Evolutionary conservation across 1,140 invertebrate species (phyloP).

Genomic region (Acromyrmex heyeri): DNA sequence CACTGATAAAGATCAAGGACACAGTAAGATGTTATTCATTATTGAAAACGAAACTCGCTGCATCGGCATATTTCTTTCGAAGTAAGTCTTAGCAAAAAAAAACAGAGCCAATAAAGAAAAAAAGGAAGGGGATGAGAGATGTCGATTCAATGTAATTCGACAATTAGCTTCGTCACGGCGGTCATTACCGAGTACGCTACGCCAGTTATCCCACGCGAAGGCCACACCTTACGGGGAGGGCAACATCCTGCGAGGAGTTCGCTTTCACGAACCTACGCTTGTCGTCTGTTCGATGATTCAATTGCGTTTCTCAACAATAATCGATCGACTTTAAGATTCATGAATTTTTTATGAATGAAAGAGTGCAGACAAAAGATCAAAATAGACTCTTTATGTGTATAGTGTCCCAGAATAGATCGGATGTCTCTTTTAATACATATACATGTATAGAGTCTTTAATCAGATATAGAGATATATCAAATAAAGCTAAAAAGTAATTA

Average conservation of each 20-base stretch:
- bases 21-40: neutral
- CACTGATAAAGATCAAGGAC: neutral
- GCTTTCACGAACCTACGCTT: conserved; percentile 75
- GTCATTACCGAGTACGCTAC: conserved; percentile 69
- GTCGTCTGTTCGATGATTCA: conserved; percentile 74
- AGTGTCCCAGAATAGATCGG: neutral
- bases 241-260: conserved; percentile 73
- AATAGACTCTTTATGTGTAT: conserved; percentile 16
- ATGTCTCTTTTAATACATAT: neutral
- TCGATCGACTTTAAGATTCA: conserved; percentile 67
- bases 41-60: neutral
- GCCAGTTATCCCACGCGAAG: conserved; percentile 70
- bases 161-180: conserved; percentile 69
- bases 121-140: conserved; percentile 10
- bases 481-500: neutral
- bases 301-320: conserved; percentile 64
- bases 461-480: neutral
- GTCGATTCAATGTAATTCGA: conserved; percentile 65
- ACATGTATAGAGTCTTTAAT: neutral
- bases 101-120: neutral
- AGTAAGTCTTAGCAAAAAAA: neutral
- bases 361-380: neutral
- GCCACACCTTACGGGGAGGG: conserved; percentile 72
- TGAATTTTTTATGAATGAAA: conserved; percentile 52
- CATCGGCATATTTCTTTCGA: neutral